phyloP scores from a whole-genome alignment of 2,888 invertebrate species.

The Pharmacophagus antenor region DNA sequence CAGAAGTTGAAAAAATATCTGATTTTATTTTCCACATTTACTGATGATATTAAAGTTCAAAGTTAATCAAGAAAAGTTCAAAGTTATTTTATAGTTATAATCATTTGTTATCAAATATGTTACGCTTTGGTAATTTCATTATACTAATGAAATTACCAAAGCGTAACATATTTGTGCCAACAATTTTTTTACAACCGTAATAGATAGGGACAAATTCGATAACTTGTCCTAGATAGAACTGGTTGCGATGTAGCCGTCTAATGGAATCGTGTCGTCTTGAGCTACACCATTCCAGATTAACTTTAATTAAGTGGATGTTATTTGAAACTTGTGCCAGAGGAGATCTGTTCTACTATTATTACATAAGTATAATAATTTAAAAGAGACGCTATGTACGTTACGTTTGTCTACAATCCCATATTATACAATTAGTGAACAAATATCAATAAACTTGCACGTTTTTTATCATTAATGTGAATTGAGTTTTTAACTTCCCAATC shows the following conservation, averaged over 20 bases:
- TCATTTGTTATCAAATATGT: too few relatives aligned
- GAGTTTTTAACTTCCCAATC: too few relatives aligned
- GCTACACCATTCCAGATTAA: slow-evolving; percentile 69
- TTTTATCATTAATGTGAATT: too few relatives aligned
- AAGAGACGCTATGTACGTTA: slow-evolving; percentile 29
- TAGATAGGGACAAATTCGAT: slow-evolving; percentile 20
- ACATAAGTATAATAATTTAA: slow-evolving; percentile 42
- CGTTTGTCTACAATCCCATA: background rate
- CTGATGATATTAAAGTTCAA: too few relatives aligned
- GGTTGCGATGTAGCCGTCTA: slow-evolving; percentile 57
- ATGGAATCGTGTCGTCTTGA: slow-evolving; percentile 66
- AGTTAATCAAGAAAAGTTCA: too few relatives aligned
- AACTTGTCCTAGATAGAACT: slow-evolving; percentile 44
- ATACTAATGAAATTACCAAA: too few relatives aligned
- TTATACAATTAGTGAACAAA: background rate
- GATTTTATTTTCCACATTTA: too few relatives aligned
- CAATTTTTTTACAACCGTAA: background rate
- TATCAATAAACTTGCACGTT: too few relatives aligned
- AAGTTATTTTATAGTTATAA: too few relatives aligned
- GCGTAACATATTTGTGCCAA: background rate
- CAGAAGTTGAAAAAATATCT: too few relatives aligned
- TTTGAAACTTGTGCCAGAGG: slow-evolving; percentile 60
- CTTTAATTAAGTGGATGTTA: slow-evolving; percentile 76
- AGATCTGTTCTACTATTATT: slow-evolving; percentile 62
- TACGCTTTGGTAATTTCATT: too few relatives aligned